These are phyloP conservation scores for Callinectes sapidus DNA, from an alignment of 2,888 invertebrate species.

Conservation along the genomic window DNA sequence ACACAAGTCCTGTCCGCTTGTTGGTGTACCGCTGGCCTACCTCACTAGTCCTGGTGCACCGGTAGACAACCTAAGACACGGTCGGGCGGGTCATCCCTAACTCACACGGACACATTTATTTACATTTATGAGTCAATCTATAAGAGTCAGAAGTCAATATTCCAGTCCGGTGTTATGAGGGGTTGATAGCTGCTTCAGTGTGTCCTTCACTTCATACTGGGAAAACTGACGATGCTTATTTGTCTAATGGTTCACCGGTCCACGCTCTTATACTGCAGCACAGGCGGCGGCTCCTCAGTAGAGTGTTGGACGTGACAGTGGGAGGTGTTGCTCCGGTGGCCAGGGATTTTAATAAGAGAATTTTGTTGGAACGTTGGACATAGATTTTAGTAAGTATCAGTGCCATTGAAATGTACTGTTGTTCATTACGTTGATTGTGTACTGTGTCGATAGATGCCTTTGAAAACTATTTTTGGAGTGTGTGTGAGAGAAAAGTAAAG, in stretches of 20 bases:
- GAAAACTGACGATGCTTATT: not conserved
- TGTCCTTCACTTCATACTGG: not conserved
- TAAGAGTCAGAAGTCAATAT: not conserved
- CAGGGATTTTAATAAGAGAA: constrained; percentile 26
- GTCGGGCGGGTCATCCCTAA: not conserved
- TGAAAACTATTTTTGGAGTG: not conserved
- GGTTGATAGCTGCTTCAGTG: not conserved
- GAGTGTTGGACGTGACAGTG: not conserved
- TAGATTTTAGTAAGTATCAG: not conserved
- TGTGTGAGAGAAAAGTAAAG: constrained; percentile 2
- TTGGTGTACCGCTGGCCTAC: not conserved
- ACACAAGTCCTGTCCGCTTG: not conserved
- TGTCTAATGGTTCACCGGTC: not conserved
- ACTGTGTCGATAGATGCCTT: not conserved
- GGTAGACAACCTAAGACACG: not conserved
- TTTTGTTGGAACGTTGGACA: not conserved
- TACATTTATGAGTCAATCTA: constrained; percentile 30
- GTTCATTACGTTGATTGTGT: not conserved
- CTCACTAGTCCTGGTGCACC: not conserved
- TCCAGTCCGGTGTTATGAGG: not conserved
- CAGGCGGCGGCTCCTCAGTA: not conserved
- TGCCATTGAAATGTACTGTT: not conserved
- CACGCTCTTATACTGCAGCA: not conserved
- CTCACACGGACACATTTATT: not conserved
- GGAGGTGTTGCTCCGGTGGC: not conserved